These are phyloP conservation scores for Solea solea DNA, from an alignment of 2,113 vertebrate genomes.

Conservation along the genomic window DNA sequence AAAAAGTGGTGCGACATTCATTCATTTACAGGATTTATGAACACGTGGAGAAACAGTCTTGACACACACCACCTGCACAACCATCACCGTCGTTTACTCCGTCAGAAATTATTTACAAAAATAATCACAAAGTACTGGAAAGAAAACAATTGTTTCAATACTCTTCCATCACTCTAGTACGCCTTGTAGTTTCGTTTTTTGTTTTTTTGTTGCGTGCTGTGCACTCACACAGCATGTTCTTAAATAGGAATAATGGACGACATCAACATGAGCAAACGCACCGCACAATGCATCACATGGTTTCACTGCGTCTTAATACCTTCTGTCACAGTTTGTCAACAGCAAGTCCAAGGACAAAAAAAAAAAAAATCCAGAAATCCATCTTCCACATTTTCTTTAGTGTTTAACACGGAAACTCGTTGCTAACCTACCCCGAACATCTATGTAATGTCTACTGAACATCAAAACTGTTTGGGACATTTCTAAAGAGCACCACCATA, in stretches of 20 bases:
- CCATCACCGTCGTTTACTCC: conserved; percentile 22
- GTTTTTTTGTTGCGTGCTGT: neutral
- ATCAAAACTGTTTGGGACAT: conserved; percentile 42
- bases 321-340: conserved; percentile 35
- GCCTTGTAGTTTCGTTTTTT: neutral
- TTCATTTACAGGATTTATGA: conserved; percentile 64
- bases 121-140: conserved; percentile 30
- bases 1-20: conserved; percentile 68
- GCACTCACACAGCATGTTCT: conserved; percentile 30
- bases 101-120: conserved; percentile 37
- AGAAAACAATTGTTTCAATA: conserved; percentile 19
- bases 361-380: conserved; percentile 9
- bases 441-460: conserved; percentile 35
- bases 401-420: conserved; percentile 28
- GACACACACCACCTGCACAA: conserved; percentile 39
- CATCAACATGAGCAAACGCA: conserved; percentile 43
- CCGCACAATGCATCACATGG: conserved; percentile 48
- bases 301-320: conserved; percentile 43
- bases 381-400: conserved; percentile 34
- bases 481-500: conserved; percentile 61
- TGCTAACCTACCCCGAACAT: conserved; percentile 53
- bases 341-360: neutral
- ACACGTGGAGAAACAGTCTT: conserved; percentile 29
- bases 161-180: neutral
- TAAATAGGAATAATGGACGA: conserved; percentile 39